Base-by-base conservation (phyloP, 2,888 invertebrate genomes). In the Junonia oenone region DNA sequence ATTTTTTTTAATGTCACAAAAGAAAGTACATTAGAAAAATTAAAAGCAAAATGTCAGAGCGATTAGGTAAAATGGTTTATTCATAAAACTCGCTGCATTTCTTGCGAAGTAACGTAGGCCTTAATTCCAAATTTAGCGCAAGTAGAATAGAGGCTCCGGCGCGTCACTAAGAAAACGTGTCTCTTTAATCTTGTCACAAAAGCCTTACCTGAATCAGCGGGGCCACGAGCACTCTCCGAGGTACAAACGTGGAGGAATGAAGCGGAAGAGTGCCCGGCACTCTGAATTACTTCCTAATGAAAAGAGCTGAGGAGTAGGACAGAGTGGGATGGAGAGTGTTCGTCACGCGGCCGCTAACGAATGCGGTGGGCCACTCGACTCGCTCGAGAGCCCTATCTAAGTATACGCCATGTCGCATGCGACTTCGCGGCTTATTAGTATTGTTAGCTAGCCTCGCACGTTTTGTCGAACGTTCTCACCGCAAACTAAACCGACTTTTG, bases 211-310 rank as follows among this genome's bases (percentile, higher is more conserved):
- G 87, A 85, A 81, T 89, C 87, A 85, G 83, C 80, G 76, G 71
- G 71, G 77, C 77, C 73, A 80, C 77, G 78, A 87, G 86, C 73
- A 81, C 87, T 78, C 86, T 79, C 72, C 73, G 68, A 70, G 67
- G 78, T 66, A 68, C 68, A 83, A 83, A 82, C 85, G 78, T 75
- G 78, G 75, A 88, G 85, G 86, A 87, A 90, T 87, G 89, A 84
- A 85, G 82, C 85, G 83, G 80, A 84, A 86, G 85, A 85, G 86
- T 80, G 82, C 80, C 82, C 78, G 79, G 80, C 75, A 81, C 87
- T 88, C 87, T 79, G 84, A 87, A 89, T 89, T 89, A 89, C 87
- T 90, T 88, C 87, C 88, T 89, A 90, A 89, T 89, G 89, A 90
- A 90, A 88, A 88, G 88, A 87, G 83, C 78, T 72, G 76, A 79